Evolutionary conservation across 2,888 invertebrate genomes (phyloP).

Genomic region (Nowickia ferox): DNA sequence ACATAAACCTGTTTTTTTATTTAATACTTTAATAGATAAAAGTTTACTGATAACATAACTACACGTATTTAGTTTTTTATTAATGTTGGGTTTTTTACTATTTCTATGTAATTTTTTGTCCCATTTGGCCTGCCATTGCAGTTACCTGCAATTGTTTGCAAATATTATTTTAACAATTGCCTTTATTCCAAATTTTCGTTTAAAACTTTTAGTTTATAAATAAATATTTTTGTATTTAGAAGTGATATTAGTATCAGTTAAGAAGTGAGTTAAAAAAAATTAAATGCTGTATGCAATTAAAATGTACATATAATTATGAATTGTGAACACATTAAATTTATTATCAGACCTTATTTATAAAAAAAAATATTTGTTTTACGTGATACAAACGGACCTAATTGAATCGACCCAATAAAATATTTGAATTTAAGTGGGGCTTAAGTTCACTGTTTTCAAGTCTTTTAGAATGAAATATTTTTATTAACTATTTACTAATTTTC

Average conservation of each 20-base stretch:
- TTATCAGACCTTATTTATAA: no score
- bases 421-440: no score
- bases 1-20: not conserved
- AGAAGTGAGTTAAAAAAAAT: not conserved
- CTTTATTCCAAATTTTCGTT: conserved; percentile 22
- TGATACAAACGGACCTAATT: no score
- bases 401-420: no score
- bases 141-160: conserved; percentile 45
- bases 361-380: no score
- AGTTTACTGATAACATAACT: conserved; percentile 52
- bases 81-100: not conserved
- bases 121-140: not conserved
- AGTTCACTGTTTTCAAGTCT: no score
- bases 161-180: conserved; percentile 25
- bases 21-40: conserved; percentile 47
- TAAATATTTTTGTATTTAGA: not conserved
- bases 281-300: not conserved
- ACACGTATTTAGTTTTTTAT: not conserved
- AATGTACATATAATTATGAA: no score
- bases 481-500: no score
- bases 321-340: no score
- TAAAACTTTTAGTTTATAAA: conserved; percentile 22
- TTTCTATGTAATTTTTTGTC: conserved; percentile 23
- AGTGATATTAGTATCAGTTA: not conserved
- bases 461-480: no score